Percentiles rank a stretch among this genome's conserved stretches.
Evolutionary conservation across 2,113 vertebrate species (phyloP).

Genomic region (Alaudala cheleensis): DNA sequence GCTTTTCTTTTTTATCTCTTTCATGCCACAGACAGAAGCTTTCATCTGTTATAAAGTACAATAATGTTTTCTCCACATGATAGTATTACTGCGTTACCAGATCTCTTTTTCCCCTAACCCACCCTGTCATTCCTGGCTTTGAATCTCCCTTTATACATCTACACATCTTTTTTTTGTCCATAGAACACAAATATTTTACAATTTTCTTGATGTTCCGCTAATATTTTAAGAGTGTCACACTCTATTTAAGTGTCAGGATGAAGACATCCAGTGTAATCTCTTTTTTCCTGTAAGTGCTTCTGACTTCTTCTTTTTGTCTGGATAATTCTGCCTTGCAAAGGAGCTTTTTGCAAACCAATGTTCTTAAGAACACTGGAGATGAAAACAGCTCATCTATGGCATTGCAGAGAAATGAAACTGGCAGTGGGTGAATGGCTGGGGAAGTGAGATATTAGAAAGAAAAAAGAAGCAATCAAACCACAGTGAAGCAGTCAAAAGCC

Average conservation of each 20-base stretch:
- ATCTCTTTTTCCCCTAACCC: not conserved
- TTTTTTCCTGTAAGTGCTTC: slow-evolving; percentile 13
- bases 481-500: not conserved
- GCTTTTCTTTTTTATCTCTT: slow-evolving; percentile 31
- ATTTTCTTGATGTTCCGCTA: not conserved
- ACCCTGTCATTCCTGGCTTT: not conserved
- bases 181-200: slow-evolving; percentile 7
- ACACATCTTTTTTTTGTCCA: not conserved
- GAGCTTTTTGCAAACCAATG: slow-evolving; percentile 32
- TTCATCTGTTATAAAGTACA: slow-evolving; percentile 38
- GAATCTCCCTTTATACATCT: not conserved
- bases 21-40: not conserved
- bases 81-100: not conserved
- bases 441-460: not conserved
- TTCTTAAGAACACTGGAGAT: slow-evolving; percentile 10
- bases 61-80: not conserved
- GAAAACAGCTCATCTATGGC: slow-evolving; percentile 18
- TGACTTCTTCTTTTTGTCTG: slow-evolving; percentile 22
- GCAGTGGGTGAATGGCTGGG: not conserved
- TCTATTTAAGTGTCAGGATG: slow-evolving; percentile 34
- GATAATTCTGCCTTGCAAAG: slow-evolving; percentile 24
- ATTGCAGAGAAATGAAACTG: not conserved
- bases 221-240: slow-evolving; percentile 9
- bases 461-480: not conserved
- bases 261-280: slow-evolving; percentile 48